These are phyloP conservation scores for Macrosoma leucophasiata DNA, from an alignment of 2,888 invertebrate genomes.

Conservation along the genomic window DNA sequence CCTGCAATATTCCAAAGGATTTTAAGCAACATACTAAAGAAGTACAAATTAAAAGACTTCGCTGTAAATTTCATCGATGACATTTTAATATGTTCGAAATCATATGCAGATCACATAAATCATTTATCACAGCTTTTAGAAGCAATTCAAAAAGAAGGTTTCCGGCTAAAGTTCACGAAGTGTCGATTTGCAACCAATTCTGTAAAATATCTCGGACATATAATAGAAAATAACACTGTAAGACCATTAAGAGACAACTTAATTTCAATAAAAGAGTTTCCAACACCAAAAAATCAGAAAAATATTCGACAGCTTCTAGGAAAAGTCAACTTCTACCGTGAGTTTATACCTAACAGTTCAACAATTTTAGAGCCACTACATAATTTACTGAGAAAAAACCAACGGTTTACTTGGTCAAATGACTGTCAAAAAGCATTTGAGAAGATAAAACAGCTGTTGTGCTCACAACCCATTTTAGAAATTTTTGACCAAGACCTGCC, in stretches of 20 bases:
- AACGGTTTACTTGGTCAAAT: constrained; percentile 7
- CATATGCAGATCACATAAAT: constrained; percentile 11
- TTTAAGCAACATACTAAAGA: constrained; percentile 24
- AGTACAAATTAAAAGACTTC: constrained; percentile 15
- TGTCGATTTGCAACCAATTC: too few species aligned
- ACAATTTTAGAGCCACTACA: too few species aligned
- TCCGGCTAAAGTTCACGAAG: background rate
- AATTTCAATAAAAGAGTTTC: too few species aligned
- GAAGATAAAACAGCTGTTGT: constrained; percentile 18
- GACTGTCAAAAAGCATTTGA: constrained; percentile 21
- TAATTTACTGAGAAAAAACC: constrained; percentile 2
- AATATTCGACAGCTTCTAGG: constrained; percentile 23
- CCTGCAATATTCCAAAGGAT: constrained; percentile 32
- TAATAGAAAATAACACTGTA: too few species aligned
- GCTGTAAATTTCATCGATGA: constrained; percentile 11
- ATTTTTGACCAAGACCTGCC: constrained; percentile 26
- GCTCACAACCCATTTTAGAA: constrained; percentile 21
- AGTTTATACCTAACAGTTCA: too few species aligned
- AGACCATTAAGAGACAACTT: too few species aligned
- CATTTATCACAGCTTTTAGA: constrained; percentile 6
- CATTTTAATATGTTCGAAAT: constrained; percentile 17
- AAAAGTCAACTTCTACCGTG: too few species aligned
- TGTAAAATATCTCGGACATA: too few species aligned
- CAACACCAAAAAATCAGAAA: constrained; percentile 17
- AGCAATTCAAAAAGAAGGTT: constrained; percentile 1